Percentiles rank a stretch among this genome's conserved stretches.
Evolutionary conservation across 2,797 vertebrate genomes (phyloP).

Genomic region (Molothrus aeneus): DNA sequence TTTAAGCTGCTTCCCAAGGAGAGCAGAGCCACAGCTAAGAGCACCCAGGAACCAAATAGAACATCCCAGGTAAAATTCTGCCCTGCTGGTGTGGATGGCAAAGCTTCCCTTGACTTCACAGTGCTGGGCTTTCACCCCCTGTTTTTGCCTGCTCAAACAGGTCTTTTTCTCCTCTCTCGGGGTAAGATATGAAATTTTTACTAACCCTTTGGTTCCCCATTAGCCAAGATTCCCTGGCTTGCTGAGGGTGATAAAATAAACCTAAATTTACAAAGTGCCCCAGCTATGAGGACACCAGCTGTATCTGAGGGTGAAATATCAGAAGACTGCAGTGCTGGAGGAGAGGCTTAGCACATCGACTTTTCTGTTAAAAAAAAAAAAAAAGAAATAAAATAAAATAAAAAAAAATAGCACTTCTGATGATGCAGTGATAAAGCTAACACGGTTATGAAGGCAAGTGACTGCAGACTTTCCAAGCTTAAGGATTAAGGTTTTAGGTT

Average conservation of each 20-base stretch:
- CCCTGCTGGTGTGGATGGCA: neutral
- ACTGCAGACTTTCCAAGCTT: constrained; percentile 68
- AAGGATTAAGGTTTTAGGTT: constrained; percentile 72
- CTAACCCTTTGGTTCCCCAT: neutral
- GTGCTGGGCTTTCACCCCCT: neutral
- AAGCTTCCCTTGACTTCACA: neutral
- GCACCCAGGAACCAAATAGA: neutral
- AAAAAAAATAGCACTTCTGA: constrained; percentile 43
- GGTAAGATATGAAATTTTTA: neutral
- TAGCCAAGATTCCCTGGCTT: neutral
- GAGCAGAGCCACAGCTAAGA: neutral
- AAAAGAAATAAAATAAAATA: neutral
- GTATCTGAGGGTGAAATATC: constrained; percentile 58
- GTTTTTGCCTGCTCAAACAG: neutral
- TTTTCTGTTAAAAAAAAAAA: constrained; percentile 61
- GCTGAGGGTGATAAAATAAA: constrained; percentile 15
- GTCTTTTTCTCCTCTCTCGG: neutral
- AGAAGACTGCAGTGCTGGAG: constrained; percentile 65
- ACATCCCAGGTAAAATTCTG: neutral
- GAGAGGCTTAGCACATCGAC: constrained; percentile 71
- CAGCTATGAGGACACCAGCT: constrained; percentile 6
- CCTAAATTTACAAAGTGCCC: constrained; percentile 30
- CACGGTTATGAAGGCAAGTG: constrained; percentile 67
- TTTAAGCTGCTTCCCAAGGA: neutral
- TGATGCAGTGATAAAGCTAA: constrained; percentile 62